Conservation (phyloP, 2,888 invertebrate species). For the Thumatha senex region DNA sequence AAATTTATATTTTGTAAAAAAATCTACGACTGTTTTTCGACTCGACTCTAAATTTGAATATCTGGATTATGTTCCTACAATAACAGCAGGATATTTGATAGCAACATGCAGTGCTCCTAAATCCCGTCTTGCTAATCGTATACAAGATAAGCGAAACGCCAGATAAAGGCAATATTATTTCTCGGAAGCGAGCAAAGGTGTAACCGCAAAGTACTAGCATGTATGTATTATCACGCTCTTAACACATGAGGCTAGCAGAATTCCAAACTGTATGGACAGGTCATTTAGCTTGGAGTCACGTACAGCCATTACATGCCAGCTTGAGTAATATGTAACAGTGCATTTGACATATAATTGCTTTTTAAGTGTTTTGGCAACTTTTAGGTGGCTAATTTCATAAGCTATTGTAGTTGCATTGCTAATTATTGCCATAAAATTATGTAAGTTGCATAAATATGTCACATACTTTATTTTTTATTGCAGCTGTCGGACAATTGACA, state of each 20-base stretch:
- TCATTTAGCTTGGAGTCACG: constrained; percentile 4
- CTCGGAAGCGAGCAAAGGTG: not conserved
- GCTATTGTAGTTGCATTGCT: not conserved
- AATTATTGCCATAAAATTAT: not conserved
- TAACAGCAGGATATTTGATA: not conserved
- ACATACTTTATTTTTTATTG: not conserved
- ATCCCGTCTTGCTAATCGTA: not conserved
- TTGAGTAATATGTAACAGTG: constrained; percentile 9
- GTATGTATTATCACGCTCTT: constrained; percentile 12
- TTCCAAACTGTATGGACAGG: constrained; percentile 3
- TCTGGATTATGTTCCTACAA: not conserved
- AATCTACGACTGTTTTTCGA: too few species aligned
- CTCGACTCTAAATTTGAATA: too few species aligned
- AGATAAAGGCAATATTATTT: constrained; percentile 14
- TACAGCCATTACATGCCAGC: constrained; percentile 3
- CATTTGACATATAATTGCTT: constrained; percentile 4
- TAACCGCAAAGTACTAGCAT: constrained; percentile 1
- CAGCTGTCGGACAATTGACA: not conserved
- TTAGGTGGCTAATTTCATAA: constrained; percentile 1
- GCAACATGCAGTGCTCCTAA: not conserved
- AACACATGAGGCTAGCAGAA: constrained; percentile 8
- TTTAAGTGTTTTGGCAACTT: not conserved
- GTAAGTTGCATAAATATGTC: not conserved
- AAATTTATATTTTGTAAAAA: too few species aligned
- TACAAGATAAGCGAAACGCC: not conserved